Evolutionary conservation across 2,888 invertebrate genomes (phyloP).

Genomic region (Macrosiphum euphorbiae): DNA sequence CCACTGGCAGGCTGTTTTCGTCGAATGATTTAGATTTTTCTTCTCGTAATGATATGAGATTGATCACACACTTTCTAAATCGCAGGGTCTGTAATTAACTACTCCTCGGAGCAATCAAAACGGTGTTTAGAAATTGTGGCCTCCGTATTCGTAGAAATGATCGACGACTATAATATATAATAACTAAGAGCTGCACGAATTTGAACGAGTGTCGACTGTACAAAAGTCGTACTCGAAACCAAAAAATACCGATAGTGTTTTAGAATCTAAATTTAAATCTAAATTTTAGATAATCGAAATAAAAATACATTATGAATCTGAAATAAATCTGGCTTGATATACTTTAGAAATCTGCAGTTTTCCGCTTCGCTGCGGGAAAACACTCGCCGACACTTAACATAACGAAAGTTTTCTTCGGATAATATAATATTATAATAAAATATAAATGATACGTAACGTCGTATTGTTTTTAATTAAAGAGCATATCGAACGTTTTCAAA

Average conservation of each 20-base stretch:
- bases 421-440: background rate
- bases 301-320: background rate
- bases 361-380: background rate
- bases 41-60: background rate
- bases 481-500: background rate
- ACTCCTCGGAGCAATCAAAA: background rate
- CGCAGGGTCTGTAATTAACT: conserved; percentile 19
- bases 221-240: background rate
- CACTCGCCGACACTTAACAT: background rate
- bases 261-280: too few relatives aligned
- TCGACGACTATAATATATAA: background rate
- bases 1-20: background rate
- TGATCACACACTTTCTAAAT: conserved; percentile 40
- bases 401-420: background rate
- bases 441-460: background rate
- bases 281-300: background rate
- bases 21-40: conserved; percentile 22
- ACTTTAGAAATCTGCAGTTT: background rate
- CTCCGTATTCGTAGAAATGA: background rate
- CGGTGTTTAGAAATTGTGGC: background rate
- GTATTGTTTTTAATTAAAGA: background rate
- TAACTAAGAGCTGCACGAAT: background rate
- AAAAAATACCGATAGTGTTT: background rate
- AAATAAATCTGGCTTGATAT: background rate
- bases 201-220: background rate